Evolutionary conservation across 2,888 invertebrate genomes (phyloP).

Genomic region (Andrena trimmerana): DNA sequence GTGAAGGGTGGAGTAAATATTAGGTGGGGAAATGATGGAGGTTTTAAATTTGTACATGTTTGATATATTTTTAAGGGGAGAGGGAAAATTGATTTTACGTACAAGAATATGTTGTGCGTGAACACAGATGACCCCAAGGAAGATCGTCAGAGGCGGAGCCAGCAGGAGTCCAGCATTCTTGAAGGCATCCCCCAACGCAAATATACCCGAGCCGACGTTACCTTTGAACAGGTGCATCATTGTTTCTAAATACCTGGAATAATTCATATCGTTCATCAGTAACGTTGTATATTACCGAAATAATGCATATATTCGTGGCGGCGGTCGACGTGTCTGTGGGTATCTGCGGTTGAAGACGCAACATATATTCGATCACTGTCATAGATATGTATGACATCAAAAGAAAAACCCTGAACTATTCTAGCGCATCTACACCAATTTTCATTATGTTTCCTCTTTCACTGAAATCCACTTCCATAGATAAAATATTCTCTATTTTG

Average conservation of each 20-base stretch:
- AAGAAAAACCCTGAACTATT: too few species aligned
- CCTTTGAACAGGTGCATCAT: conserved; percentile 97
- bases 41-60: too few species aligned
- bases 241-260: conserved; percentile 92
- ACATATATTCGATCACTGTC: too few species aligned
- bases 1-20: neutral
- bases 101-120: conserved; percentile 97
- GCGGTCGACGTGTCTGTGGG: neutral
- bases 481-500: too few species aligned
- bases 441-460: too few species aligned
- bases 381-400: too few species aligned
- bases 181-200: conserved; percentile 98
- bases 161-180: conserved; percentile 95
- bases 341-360: too few species aligned
- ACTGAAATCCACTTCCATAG: too few species aligned
- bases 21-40: too few species aligned
- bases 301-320: neutral
- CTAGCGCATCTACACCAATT: too few species aligned
- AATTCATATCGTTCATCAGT: conserved; percentile 31
- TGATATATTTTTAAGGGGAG: too few species aligned
- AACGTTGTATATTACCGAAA: neutral
- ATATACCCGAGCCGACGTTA: conserved; percentile 97
- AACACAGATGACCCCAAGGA: conserved; percentile 94
- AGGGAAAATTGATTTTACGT: conserved; percentile 79
- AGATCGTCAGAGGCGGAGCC: conserved; percentile 91